Evolutionary conservation across 2,888 invertebrate genomes (phyloP).

Genomic region (Apamea epomidion): DNA sequence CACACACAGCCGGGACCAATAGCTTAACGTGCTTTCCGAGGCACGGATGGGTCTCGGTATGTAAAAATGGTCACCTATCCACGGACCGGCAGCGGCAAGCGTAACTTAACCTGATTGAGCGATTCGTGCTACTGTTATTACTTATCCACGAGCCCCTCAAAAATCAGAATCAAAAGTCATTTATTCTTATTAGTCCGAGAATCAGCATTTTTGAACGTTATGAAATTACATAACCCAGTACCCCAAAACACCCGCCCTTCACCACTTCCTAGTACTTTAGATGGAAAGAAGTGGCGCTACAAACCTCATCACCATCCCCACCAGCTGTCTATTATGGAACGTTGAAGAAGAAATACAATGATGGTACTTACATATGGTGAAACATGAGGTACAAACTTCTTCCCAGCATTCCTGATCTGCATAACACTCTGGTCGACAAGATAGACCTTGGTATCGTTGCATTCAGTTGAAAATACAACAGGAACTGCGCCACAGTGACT

Average conservation of each 20-base stretch:
- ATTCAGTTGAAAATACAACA: slow-evolving; percentile 76
- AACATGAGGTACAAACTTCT: slow-evolving; percentile 82
- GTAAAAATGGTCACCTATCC: too few species aligned
- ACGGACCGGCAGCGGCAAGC: too few species aligned
- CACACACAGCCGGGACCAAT: too few species aligned
- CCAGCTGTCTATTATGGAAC: not conserved
- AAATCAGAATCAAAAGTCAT: not conserved
- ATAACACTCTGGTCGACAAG: slow-evolving; percentile 69
- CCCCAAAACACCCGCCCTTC: not conserved
- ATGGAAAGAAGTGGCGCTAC: not conserved
- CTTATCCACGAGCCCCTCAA: too few species aligned
- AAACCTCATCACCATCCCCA: not conserved
- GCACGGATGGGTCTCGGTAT: too few species aligned
- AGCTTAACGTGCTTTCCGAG: too few species aligned
- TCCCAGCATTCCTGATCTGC: slow-evolving; percentile 71
- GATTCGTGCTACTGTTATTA: too few species aligned
- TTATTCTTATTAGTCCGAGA: not conserved
- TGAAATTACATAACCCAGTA: too few species aligned
- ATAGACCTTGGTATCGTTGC: slow-evolving; percentile 62
- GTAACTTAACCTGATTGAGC: too few species aligned
- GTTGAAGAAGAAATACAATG: not conserved
- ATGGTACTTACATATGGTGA: slow-evolving; percentile 84
- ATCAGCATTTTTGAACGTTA: too few species aligned
- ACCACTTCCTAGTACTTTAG: not conserved
- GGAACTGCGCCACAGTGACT: slow-evolving; percentile 84